Evolutionary conservation across 1,140 invertebrate genomes (phyloP).

Genomic region (Drosophila sulfurigaster): DNA sequence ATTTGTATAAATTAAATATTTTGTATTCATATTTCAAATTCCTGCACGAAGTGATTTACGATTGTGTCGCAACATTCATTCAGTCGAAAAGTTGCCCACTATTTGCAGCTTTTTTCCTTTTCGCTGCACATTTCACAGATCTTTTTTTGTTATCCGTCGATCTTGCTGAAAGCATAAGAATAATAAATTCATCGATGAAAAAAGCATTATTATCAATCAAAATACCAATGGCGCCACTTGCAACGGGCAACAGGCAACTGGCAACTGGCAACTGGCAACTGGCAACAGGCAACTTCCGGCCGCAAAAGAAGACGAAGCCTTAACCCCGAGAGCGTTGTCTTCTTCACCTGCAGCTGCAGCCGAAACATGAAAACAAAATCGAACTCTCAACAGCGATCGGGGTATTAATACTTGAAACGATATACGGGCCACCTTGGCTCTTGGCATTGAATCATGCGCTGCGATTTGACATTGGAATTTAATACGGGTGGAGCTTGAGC

Average conservation of each 20-base stretch:
- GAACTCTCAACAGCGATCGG: constrained; percentile 1
- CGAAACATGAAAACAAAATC: constrained; percentile 9
- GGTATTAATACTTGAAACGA: constrained; percentile 30
- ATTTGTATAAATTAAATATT: not conserved
- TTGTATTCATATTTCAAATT: not conserved
- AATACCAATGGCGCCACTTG: constrained; percentile 41
- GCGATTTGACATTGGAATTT: constrained; percentile 77
- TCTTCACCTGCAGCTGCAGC: constrained; percentile 43
- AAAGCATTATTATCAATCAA: constrained; percentile 25
- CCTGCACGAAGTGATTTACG: no score
- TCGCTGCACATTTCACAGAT: constrained; percentile 1
- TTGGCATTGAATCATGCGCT: constrained; percentile 53
- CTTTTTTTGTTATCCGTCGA: not conserved
- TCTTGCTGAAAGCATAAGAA: constrained; percentile 13
- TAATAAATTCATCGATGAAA: constrained; percentile 20
- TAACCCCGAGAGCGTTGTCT: constrained; percentile 19
- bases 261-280: constrained; percentile 15
- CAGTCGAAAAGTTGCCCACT: not conserved
- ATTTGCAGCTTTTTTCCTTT: not conserved
- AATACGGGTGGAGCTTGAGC: constrained; percentile 59
- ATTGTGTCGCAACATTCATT: not conserved
- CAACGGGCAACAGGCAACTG: constrained; percentile 15
- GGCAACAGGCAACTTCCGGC: constrained; percentile 35
- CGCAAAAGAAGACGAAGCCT: constrained; percentile 24
- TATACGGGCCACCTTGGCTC: constrained; percentile 34